These are phyloP conservation scores for Encarsia formosa DNA, from an alignment of 2,888 invertebrate genomes.

Conservation along the genomic window DNA sequence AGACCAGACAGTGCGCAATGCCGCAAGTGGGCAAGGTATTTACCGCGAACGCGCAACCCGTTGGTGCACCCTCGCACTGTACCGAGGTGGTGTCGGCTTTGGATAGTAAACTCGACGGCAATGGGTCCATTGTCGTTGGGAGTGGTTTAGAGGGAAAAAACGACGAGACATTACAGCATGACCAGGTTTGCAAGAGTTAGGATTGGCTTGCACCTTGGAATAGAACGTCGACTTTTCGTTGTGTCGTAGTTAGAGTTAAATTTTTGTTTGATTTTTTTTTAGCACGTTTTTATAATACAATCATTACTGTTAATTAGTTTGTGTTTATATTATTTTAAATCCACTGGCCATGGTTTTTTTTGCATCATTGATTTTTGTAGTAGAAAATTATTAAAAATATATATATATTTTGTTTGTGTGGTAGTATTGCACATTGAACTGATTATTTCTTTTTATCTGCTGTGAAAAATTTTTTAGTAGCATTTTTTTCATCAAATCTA, in stretches of 20 bases:
- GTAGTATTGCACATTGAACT: no score
- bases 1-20: conserved; percentile 22
- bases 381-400: no score
- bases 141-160: background rate
- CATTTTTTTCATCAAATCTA: no score
- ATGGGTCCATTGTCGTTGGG: conserved; percentile 40
- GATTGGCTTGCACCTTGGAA: conserved; percentile 12
- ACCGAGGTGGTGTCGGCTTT: conserved; percentile 28
- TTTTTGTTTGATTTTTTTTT: background rate
- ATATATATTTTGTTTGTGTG: no score
- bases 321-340: no score
- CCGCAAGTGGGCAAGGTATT: conserved; percentile 30
- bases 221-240: background rate
- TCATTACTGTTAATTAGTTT: no score
- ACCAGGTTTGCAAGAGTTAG: conserved; percentile 47
- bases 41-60: conserved; percentile 37
- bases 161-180: conserved; percentile 30
- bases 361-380: no score
- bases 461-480: no score
- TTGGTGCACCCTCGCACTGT: no score
- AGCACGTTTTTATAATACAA: no score
- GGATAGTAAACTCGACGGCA: conserved; percentile 12
- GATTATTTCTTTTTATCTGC: no score
- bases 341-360: no score
- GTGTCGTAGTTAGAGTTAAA: background rate